phyloP scores from a whole-genome alignment of 30 jellyfish, hydroid and myxozoan genomes.

The Chrysaora quinquecirrha region DNA sequence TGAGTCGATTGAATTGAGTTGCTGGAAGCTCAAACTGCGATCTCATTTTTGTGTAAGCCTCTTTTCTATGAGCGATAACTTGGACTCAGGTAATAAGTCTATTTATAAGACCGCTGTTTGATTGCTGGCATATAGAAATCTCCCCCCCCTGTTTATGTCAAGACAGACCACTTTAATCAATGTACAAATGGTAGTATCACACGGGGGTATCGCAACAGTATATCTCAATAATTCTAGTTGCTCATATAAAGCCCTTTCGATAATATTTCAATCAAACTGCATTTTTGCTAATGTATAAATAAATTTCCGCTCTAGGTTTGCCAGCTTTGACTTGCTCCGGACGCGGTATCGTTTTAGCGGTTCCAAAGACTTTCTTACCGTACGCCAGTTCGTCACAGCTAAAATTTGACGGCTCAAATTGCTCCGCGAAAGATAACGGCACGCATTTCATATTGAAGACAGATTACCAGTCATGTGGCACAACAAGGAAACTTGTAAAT shows the following conservation, averaged over 20 bases:
- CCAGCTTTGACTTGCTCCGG: conserved; percentile 42
- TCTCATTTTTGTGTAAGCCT: background rate
- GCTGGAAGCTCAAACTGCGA: background rate
- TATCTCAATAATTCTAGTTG: too few relatives aligned
- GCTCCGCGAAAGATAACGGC: conserved; percentile 41
- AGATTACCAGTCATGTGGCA: conserved; percentile 45
- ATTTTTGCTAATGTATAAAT: too few relatives aligned
- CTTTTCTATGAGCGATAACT: too few relatives aligned
- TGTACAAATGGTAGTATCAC: too few relatives aligned
- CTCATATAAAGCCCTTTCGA: too few relatives aligned
- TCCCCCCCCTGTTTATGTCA: too few relatives aligned
- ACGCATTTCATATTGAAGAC: conserved; percentile 63
- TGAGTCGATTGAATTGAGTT: too few relatives aligned
- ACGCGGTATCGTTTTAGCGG: conserved; percentile 29
- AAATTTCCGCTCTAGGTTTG: conserved; percentile 30
- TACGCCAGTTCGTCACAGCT: conserved; percentile 38
- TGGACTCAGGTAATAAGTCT: background rate
- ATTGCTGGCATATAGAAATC: too few relatives aligned
- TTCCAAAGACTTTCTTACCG: conserved; percentile 58
- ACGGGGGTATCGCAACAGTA: too few relatives aligned
- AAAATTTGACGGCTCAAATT: conserved; percentile 23
- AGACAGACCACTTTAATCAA: too few relatives aligned
- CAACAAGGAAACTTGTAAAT: conserved; percentile 1
- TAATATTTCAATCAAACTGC: too few relatives aligned
- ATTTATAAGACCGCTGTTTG: too few relatives aligned